These are phyloP conservation scores for Diploptera punctata DNA, from an alignment of 2,888 invertebrate genomes.

Conservation along the genomic window DNA sequence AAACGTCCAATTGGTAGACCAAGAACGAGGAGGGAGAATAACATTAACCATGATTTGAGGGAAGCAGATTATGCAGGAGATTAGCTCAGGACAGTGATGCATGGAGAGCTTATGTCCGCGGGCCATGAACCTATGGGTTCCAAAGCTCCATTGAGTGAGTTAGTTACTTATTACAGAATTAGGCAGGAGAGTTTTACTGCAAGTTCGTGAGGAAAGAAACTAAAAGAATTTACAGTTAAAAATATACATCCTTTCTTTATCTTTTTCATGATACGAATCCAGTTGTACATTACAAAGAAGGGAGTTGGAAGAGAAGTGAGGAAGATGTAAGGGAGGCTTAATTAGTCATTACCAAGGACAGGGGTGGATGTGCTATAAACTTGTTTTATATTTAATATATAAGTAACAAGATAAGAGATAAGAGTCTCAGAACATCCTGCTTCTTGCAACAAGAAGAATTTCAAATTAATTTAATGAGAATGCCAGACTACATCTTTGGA, in stretches of 20 bases:
- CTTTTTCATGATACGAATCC: constrained; percentile 1
- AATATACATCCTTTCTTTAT: constrained; percentile 1
- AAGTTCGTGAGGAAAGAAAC: neutral
- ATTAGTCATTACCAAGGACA: constrained; percentile 12
- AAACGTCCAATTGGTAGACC: too few species aligned
- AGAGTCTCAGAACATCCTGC: neutral
- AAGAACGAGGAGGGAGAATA: too few species aligned
- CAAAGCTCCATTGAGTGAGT: too few species aligned
- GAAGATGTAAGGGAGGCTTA: neutral
- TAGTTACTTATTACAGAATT: too few species aligned
- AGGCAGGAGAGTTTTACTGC: too few species aligned
- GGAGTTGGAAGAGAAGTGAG: neutral
- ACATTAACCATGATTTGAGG: too few species aligned
- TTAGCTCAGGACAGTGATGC: too few species aligned
- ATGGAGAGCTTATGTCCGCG: too few species aligned
- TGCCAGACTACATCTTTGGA: neutral
- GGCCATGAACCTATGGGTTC: too few species aligned
- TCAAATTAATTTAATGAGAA: constrained; percentile 13
- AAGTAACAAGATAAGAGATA: neutral
- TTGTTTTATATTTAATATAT: constrained; percentile 16
- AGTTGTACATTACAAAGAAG: constrained; percentile 6
- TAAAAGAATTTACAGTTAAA: neutral
- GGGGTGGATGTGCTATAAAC: neutral
- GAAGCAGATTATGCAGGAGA: too few species aligned
- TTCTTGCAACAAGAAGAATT: neutral